Percentiles rank a stretch among this genome's conserved stretches.
phyloP scores from a whole-genome alignment of 2,113 vertebrate species.

The Trichechus manatus region DNA sequence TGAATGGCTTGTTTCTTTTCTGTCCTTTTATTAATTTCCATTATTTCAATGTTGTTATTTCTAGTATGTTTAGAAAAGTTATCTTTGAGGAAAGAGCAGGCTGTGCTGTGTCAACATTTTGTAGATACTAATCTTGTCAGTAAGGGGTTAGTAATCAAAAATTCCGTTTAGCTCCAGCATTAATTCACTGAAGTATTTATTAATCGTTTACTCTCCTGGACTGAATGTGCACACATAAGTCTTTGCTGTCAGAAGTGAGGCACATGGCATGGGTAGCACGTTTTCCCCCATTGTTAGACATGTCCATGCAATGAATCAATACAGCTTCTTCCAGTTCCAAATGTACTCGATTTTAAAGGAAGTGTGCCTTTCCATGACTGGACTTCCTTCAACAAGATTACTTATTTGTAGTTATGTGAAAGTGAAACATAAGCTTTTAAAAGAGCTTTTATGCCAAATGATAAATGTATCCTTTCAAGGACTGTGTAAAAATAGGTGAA shows the following conservation, averaged over 20 bases:
- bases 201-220: slow-evolving; percentile 62
- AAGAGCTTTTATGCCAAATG: background rate
- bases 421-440: background rate
- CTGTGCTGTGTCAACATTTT: slow-evolving; percentile 15
- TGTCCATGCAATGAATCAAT: background rate
- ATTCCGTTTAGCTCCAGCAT: slow-evolving; percentile 48
- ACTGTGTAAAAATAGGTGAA: background rate
- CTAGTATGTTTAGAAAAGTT: slow-evolving; percentile 58
- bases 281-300: background rate
- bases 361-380: background rate
- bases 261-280: background rate
- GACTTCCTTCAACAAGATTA: background rate
- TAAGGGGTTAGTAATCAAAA: slow-evolving; percentile 29
- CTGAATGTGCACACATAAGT: slow-evolving; percentile 44
- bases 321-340: background rate
- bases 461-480: slow-evolving; percentile 28
- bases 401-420: background rate
- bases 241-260: slow-evolving; percentile 61
- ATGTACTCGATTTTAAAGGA: background rate
- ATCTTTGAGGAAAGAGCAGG: slow-evolving; percentile 48
- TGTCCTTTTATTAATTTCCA: background rate
- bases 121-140: slow-evolving; percentile 71
- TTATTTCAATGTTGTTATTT: background rate
- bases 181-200: slow-evolving; percentile 56
- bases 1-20: background rate